Percentiles rank a stretch among this genome's conserved stretches.
Evolutionary conservation across 2,113 vertebrate genomes (phyloP).

Genomic region (Pelobates fuscus): DNA sequence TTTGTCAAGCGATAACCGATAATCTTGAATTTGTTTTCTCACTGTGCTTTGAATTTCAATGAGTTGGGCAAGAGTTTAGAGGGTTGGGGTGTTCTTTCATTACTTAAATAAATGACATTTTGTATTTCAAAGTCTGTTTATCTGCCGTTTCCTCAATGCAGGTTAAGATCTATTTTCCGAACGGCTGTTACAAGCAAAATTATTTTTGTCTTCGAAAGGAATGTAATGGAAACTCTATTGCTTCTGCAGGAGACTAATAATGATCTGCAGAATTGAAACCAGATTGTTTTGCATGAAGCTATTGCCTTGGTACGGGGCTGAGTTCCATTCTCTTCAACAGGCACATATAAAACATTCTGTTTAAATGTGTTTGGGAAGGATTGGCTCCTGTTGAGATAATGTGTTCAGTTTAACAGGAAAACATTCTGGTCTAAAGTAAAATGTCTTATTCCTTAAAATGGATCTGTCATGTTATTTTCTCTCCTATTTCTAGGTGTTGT

Average conservation of each 20-base stretch:
- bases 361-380: no score
- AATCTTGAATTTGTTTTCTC: not conserved
- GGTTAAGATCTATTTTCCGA: not conserved
- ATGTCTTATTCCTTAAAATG: no score
- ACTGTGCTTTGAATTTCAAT: not conserved
- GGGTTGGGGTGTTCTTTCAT: not conserved
- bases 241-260: not conserved
- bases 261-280: not conserved
- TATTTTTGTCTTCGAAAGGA: not conserved
- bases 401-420: no score
- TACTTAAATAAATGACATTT: constrained; percentile 1
- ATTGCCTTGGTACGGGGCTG: no score
- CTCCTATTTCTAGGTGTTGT: no score
- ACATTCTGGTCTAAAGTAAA: no score
- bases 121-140: not conserved
- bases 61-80: not conserved
- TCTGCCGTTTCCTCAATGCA: not conserved
- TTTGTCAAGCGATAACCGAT: not conserved
- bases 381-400: no score
- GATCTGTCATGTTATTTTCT: no score
- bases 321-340: no score
- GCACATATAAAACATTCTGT: no score
- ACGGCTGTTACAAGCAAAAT: not conserved
- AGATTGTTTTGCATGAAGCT: not conserved
- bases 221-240: not conserved